Evolutionary conservation across 2,797 vertebrate genomes (phyloP), one percentile per base, ranked within the genome.

Genomic region (Tauraco hartlaubi): DNA sequence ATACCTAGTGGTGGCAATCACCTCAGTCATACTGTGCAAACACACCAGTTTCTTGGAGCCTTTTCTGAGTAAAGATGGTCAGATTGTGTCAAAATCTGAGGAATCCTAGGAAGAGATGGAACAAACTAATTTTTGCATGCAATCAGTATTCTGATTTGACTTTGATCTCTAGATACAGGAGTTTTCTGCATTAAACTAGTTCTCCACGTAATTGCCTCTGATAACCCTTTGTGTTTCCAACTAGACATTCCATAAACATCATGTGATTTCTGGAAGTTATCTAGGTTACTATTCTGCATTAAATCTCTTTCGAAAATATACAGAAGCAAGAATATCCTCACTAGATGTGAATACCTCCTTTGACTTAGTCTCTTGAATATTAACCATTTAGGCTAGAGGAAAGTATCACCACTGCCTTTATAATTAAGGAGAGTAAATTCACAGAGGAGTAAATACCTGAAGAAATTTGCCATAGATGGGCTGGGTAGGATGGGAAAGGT

Each of bases 131-230:
- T 95, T 95, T 87, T 95, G 74, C 88, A 56, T 61, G 73, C 59
- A 73, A 44, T 95, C 85, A 82, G 73, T 87, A 92, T 95, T 94
- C 85, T 48, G 77, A 90, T 94, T 95, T 93, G 85, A 76, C 92
- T 96, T 95, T 92, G 76, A 90, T 95, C 95, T 95, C 74, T 69
- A 90, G 77, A 63, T 39, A 31, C 66, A 49, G 52, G 63, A 90
- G 63, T 90, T 95, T 95, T 88, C 80, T 90, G 92, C 72, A 59
- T 88, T 94, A 86, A 93, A 39, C 71, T 92, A 43, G 31, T 92
- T 91, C 76, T 82, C 21, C 48, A 85, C 8, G 19, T 92, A 94
- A 95, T 61, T 92, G 90, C 69, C 67, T 94, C 73, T 88, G 88
- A 84, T 96, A 95, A 90, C 64, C 77, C 81, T 94, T 95, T 94